These are phyloP conservation scores for Leptonema lineaticorne DNA, from an alignment of 1,140 invertebrate genomes.

Conservation along the genomic window DNA sequence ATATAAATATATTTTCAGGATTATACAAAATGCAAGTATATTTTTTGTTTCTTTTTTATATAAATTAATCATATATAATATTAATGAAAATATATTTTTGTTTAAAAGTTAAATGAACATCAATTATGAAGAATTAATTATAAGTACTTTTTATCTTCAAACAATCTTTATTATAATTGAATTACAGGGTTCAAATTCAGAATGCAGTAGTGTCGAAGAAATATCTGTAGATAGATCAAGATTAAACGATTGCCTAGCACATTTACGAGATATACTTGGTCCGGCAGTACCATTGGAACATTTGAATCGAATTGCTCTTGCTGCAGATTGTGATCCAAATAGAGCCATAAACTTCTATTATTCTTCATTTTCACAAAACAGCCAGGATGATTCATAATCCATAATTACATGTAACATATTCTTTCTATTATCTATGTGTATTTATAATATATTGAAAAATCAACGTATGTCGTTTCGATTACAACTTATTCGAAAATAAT, in stretches of 20 bases:
- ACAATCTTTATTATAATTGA: conserved; percentile 2
- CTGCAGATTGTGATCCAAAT: conserved; percentile 63
- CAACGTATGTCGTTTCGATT: too few species aligned
- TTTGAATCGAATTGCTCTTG: conserved; percentile 56
- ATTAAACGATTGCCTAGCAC: conserved; percentile 55
- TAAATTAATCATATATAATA: too few species aligned
- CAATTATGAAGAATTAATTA: background rate
- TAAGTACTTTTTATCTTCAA: background rate
- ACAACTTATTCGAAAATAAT: too few species aligned
- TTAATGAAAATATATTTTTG: too few species aligned
- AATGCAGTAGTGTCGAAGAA: conserved; percentile 38
- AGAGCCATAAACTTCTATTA: conserved; percentile 55
- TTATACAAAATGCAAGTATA: too few species aligned
- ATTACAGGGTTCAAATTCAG: conserved; percentile 38
- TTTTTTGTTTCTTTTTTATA: too few species aligned
- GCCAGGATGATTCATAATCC: background rate
- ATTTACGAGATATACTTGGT: conserved; percentile 59
- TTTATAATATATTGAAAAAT: too few species aligned
- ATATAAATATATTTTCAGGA: too few species aligned
- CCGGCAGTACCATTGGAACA: conserved; percentile 54
- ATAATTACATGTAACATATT: background rate
- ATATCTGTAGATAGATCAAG: conserved; percentile 43
- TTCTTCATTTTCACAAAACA: background rate
- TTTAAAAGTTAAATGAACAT: background rate
- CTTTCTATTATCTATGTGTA: too few species aligned